Base-by-base conservation (phyloP, 2,888 invertebrate species). In the Arrhopalites spinosus region DNA sequence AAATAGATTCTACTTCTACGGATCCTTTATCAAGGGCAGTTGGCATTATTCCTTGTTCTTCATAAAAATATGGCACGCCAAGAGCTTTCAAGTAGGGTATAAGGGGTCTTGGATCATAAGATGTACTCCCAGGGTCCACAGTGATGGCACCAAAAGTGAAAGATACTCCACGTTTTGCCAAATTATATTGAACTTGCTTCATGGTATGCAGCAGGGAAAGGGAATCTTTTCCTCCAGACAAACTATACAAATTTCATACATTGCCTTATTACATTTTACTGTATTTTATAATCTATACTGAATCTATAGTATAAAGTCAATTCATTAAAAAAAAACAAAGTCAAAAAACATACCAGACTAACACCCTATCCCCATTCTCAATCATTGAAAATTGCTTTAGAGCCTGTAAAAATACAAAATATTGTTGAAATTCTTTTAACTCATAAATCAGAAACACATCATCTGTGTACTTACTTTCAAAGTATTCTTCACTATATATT, bases 341-440 rank as follows among this genome's bases (percentile, higher is more conserved):
- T 23, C 8, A 23, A 56, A 20, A 56, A 56, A 56, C 53, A 56
- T n/a, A n/a, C n/a, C n/a, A 36, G 17, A 95, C 90, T 84, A 96
- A 87, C 20, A 95, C 90, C 78, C 91, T 72, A n/a, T 96, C 95
- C 1, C 92, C 93, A 80, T 93, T 90, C 72, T 90, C 88, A 75
- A 96, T 89, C 95, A 95, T 95, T 78, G 90, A 89, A 86, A 90
- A 94, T 84, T 94, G 93, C 78, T 91, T 90, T 68, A 95, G 88
- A 0, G 94, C 94, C 90, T 92, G 85, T 17, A 45, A 84, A 81
- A 75, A 77, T 77, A 77, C 69, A 71, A 73, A 70, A 66, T 43
- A 72, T 2, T n/a, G n/a, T n/a, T n/a, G n/a, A n/a, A n/a, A n/a
- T n/a, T n/a, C n/a, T n/a, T n/a, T n/a, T n/a, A n/a, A n/a, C n/a